Evolutionary conservation across 2,797 vertebrate genomes (phyloP).

Genomic region (Microhierax caerulescens): DNA sequence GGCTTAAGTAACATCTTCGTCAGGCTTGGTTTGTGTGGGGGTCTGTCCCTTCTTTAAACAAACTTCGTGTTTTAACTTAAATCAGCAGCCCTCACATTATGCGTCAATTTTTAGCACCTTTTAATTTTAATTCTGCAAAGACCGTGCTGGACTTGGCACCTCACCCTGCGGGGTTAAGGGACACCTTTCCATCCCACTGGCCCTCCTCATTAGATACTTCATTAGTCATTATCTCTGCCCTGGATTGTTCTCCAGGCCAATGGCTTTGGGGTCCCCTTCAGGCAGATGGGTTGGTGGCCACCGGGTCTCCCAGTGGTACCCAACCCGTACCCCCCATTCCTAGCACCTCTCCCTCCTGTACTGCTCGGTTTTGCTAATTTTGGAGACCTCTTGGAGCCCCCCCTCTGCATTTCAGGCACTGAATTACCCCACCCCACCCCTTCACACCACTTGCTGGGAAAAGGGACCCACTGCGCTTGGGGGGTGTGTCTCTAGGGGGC

Average conservation of each 20-base stretch:
- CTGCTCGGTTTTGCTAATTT: neutral
- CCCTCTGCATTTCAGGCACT: neutral
- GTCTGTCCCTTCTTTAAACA: neutral
- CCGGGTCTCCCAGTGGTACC: rapidly evolving
- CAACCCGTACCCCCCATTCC: neutral
- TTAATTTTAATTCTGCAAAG: neutral
- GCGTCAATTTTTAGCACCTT: neutral
- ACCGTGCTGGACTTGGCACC: neutral
- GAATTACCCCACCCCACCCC: too few species aligned
- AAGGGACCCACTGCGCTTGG: rapidly evolving
- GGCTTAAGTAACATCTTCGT: neutral
- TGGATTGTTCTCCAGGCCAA: neutral
- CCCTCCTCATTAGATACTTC: neutral
- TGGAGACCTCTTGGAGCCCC: neutral
- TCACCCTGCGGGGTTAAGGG: rapidly evolving
- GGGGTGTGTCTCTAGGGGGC: neutral
- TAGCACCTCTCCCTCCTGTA: too few species aligned
- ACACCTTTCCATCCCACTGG: too few species aligned
- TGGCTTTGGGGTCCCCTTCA: rapidly evolving
- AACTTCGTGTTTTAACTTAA: neutral
- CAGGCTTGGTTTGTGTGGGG: neutral
- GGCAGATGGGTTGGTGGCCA: neutral
- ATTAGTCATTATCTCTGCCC: neutral
- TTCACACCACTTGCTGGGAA: neutral
- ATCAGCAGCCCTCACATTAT: neutral